phyloP scores from a whole-genome alignment of 2,113 vertebrate species.

The Poecilia latipinna region DNA sequence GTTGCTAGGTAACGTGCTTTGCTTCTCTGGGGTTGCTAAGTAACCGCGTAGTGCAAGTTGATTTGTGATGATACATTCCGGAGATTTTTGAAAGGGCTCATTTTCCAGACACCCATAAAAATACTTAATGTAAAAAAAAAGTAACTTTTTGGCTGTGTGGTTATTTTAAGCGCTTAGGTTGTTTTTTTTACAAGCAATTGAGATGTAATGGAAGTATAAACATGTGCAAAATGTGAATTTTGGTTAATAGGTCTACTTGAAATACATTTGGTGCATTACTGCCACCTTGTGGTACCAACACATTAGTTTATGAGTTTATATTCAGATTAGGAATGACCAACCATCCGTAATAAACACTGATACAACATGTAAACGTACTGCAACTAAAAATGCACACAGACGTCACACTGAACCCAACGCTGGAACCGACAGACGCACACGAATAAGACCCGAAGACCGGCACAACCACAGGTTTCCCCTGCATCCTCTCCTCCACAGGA shows the following conservation, averaged over 20 bases:
- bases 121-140: too few relatives aligned
- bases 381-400: conserved; percentile 24
- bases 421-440: conserved; percentile 22
- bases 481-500: conserved; percentile 15
- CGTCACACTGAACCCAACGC: conserved; percentile 21
- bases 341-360: neutral
- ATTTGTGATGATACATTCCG: too few relatives aligned
- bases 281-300: neutral
- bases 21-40: too few relatives aligned
- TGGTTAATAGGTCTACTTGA: neutral
- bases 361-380: neutral
- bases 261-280: neutral
- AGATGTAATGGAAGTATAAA: too few relatives aligned
- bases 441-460: conserved; percentile 35
- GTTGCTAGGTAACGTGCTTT: too few relatives aligned
- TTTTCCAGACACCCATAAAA: too few relatives aligned
- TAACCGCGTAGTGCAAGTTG: too few relatives aligned
- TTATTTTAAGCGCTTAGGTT: too few relatives aligned
- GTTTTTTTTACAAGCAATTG: too few relatives aligned
- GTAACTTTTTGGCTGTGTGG: too few relatives aligned
- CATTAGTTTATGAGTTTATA: neutral
- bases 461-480: conserved; percentile 31
- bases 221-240: too few relatives aligned
- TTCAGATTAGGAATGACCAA: neutral
- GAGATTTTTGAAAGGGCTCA: too few relatives aligned